Percentiles rank a stretch among this genome's conserved stretches.
Conservation (phyloP, 2,113 vertebrate genomes). For the Polyodon spathula region DNA sequence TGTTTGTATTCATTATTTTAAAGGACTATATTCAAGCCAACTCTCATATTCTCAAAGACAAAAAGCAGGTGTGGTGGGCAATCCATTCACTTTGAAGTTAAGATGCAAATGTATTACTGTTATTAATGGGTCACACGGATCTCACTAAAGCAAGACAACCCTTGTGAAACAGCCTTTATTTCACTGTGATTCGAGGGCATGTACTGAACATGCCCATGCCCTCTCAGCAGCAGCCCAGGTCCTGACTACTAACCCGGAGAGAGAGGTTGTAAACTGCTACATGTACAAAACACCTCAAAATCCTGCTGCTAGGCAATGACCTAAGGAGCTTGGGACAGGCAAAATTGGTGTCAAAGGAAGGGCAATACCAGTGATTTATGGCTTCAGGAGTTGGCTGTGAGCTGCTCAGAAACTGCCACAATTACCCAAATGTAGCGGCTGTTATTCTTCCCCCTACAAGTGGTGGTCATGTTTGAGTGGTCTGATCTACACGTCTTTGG, state of each 20-base stretch:
- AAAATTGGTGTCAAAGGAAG: constrained; percentile 52
- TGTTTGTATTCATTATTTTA: too few relatives aligned
- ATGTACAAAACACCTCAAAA: constrained; percentile 45
- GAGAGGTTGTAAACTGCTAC: constrained; percentile 18
- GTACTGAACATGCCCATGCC: constrained; percentile 19
- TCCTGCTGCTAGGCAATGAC: constrained; percentile 35
- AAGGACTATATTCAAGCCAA: too few relatives aligned
- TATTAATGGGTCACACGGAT: too few relatives aligned
- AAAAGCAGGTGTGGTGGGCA: too few relatives aligned
- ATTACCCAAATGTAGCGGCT: constrained; percentile 55
- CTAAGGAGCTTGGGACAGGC: constrained; percentile 41
- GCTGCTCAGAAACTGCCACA: constrained; percentile 49
- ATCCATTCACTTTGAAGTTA: too few relatives aligned
- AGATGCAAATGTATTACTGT: too few relatives aligned
- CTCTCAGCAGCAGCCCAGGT: constrained; percentile 18
- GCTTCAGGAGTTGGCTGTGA: constrained; percentile 57
- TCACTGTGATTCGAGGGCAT: background rate
- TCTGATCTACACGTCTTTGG: constrained; percentile 59
- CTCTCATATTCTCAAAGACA: too few relatives aligned
- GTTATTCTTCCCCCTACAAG: constrained; percentile 60
- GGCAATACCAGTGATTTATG: constrained; percentile 63
- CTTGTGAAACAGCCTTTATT: too few relatives aligned
- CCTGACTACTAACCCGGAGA: constrained; percentile 14
- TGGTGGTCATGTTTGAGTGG: constrained; percentile 65
- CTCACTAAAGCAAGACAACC: constrained; percentile 22